Evolutionary conservation across 2,888 invertebrate genomes (phyloP), one percentile per base, ranked within the genome.

Genomic region (Disparrhopalites patrizii): DNA sequence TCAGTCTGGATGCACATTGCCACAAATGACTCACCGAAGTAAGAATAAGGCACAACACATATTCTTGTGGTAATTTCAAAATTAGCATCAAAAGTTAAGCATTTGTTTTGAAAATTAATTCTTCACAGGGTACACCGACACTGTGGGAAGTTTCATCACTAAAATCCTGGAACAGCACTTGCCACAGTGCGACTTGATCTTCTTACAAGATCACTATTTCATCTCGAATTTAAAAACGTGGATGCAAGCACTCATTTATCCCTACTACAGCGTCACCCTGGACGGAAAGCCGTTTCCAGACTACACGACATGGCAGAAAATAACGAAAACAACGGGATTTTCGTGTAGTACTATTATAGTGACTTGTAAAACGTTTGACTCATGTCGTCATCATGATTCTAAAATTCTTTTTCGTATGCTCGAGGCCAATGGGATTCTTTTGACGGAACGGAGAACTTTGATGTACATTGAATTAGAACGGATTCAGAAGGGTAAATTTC

Each of bases 281-380:
- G 30, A 52, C 25, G 52, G 30, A 10, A 23, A 27, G 18, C 52
- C 52, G 2, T 52, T 28, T 23, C 52, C 52, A 52, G 52, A 30
- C 15, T 30, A 28, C 28, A 27, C 30, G 3, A 52, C 27, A n/a
- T 27, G 52, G 28, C 27, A 52, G 28, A 28, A 25, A 3, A 27
- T 27, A 20, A 52, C 52, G 1, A 52, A 52, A 52, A 52, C 52
- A 1, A 28, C 52, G 28, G 52, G 52, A 52, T 27, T 52, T 25
- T n/a, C 15, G 15, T 52, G 52, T 15, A 52, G 28, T n/a, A 52
- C 52, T 2, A 7, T 52, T 15, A 30, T 52, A 10, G 52, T 28
- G 5, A 28, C 52, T 18, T 52, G 52, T 52, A 4, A n/a, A 2
- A 52, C 28, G 2, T 52, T 28, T 28, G 25, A 52, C 3, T 23